Evolutionary conservation across 1,140 invertebrate genomes (phyloP), one percentile per base, ranked within the genome.

Genomic region (Oryctes rhinoceros): DNA sequence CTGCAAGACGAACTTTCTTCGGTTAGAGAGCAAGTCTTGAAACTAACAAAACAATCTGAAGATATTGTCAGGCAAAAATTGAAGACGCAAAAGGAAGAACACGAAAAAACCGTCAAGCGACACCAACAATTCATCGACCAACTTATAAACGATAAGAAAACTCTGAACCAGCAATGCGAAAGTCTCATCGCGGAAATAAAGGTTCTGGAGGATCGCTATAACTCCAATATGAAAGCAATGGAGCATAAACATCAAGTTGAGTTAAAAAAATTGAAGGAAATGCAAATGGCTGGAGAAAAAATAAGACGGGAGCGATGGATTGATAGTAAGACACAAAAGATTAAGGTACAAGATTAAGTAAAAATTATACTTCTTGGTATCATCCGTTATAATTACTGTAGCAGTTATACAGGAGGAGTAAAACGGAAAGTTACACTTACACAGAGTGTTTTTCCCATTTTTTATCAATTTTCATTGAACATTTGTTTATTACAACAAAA

Each of bases 111-210:
- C 6, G 88, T 93, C 7, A 90, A 90, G 67, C 85, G 93, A 1
- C 92, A 94, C 84, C 92, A 94, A 79, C 91, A 91, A 78, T 94
- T 94, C 80, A 93, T 94, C 11, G 92, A 94, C 81, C 92, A 93
- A 86, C 83, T 94, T 49, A 90, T 94, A 2, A 88, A 89, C 10
- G 93, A 94, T 81, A 94, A 94, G 83, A 91, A 90, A 44, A 86
- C 89, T 0, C 85, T 94, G 15, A 92, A 90, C 78, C 91, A 93
- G 76, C 93, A 93, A 85, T 93, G 92, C 76, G 91, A 93, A 62
- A 88, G 88, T 1, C 84, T 94, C 11, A 88, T 91, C 0, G 90
- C 90, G 77, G 90, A 91, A 83, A 88, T 90, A 76, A 91, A 91
- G 83, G 84, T 86, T 3, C 89, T 90, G 79, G 88, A 91, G 79